These are phyloP conservation scores for Illadopsis cleaveri DNA, from an alignment of 2,113 vertebrate genomes.

Conservation along the genomic window DNA sequence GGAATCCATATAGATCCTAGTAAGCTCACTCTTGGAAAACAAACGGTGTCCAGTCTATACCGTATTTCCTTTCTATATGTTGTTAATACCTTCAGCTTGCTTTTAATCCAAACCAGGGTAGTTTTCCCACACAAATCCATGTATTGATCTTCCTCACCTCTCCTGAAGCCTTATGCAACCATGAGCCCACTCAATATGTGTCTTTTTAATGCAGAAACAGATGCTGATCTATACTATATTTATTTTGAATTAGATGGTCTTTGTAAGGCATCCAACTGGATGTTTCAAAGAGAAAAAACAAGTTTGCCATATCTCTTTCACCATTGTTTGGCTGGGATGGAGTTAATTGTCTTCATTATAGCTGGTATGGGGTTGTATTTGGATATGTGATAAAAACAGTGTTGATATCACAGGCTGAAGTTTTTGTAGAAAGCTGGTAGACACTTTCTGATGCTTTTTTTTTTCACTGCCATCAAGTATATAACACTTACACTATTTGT, in stretches of 20 bases:
- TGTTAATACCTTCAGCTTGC: neutral
- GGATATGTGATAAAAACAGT: neutral
- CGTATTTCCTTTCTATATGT: neutral
- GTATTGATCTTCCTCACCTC: neutral
- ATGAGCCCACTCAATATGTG: neutral
- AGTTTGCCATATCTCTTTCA: neutral
- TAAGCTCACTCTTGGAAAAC: neutral
- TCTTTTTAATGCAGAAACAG: neutral
- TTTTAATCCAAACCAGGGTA: neutral
- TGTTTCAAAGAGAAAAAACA: neutral
- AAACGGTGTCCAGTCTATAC: neutral
- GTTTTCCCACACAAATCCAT: neutral
- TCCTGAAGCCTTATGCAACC: neutral
- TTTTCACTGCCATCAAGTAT: neutral
- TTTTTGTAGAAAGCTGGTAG: neutral
- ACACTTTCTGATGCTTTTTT: neutral
- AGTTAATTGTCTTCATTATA: neutral
- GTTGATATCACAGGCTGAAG: neutral
- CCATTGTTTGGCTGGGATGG: neutral
- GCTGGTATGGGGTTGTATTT: neutral
- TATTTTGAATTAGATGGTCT: neutral
- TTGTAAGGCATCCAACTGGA: neutral
- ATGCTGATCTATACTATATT: neutral
- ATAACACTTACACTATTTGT: neutral
- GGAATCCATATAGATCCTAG: neutral